Conservation (phyloP, 2,797 vertebrate genomes). For the Toxotes lorentzi region DNA sequence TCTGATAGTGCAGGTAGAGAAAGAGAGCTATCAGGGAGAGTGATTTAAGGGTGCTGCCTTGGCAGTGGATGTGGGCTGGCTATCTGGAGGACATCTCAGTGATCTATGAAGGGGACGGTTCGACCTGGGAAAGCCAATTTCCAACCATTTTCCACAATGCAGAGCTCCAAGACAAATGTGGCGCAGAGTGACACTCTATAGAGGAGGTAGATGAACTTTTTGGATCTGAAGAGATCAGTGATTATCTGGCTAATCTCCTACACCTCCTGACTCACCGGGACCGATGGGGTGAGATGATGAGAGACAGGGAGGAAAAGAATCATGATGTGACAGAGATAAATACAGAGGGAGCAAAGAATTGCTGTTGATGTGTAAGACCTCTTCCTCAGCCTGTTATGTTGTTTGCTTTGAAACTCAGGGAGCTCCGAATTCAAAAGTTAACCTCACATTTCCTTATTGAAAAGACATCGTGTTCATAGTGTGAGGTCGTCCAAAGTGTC, state of each 20-base stretch:
- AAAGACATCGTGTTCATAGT: conserved; percentile 34
- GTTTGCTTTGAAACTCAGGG: conserved; percentile 14
- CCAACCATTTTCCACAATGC: conserved; percentile 65
- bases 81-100: conserved; percentile 85
- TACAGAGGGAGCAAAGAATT: background rate
- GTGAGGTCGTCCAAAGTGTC: conserved; percentile 17
- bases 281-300: conserved; percentile 16
- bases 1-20: conserved; percentile 63
- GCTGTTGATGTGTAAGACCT: background rate
- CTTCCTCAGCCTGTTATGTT: background rate
- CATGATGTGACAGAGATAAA: conserved; percentile 24
- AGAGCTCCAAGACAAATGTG: conserved; percentile 65
- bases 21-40: conserved; percentile 77
- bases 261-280: conserved; percentile 43
- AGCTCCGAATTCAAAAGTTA: conserved; percentile 4
- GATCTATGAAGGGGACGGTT: conserved; percentile 80
- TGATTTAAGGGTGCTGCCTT: conserved; percentile 73
- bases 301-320: conserved; percentile 17
- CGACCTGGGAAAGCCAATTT: conserved; percentile 74
- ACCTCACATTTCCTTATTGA: conserved; percentile 19
- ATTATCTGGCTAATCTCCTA: conserved; percentile 59
- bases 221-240: conserved; percentile 48
- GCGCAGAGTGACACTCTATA: conserved; percentile 31
- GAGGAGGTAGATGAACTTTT: conserved; percentile 48
- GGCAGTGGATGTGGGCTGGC: conserved; percentile 63